phyloP scores from a whole-genome alignment of 1,140 invertebrate species.

The Bombyx mandarina region DNA sequence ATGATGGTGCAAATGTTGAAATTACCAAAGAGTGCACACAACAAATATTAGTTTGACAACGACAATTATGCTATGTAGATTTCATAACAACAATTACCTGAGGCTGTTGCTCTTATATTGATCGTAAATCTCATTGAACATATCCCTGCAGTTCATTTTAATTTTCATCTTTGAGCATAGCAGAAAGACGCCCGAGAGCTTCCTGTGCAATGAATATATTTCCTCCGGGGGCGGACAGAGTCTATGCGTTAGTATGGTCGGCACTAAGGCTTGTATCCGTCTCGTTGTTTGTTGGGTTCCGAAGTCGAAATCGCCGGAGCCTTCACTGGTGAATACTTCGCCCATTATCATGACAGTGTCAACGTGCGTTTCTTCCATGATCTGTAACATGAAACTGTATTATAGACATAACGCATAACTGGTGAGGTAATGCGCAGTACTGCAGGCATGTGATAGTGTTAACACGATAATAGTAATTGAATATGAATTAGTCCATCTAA shows the following conservation, averaged over 20 bases:
- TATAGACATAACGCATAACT: not conserved
- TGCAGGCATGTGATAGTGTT: not conserved
- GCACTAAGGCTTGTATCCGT: constrained; percentile 84
- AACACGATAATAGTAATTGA: too few species aligned
- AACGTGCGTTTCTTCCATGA: constrained; percentile 95
- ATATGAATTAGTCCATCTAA: too few species aligned
- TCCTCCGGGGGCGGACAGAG: constrained; percentile 98
- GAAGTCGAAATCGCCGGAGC: constrained; percentile 88
- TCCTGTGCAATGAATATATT: constrained; percentile 98
- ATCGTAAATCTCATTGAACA: constrained; percentile 87
- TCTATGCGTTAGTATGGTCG: constrained; percentile 94
- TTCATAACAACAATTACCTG: constrained; percentile 8
- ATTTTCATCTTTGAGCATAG: constrained; percentile 93
- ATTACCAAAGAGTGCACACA: too few species aligned
- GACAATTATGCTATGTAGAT: not conserved
- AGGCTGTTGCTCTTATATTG: constrained; percentile 71
- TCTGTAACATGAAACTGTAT: constrained; percentile 36
- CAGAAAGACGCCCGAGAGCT: constrained; percentile 97
- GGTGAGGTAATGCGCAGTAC: not conserved
- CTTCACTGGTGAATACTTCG: constrained; percentile 84
- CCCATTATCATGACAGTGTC: constrained; percentile 97
- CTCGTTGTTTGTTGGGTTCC: constrained; percentile 82
- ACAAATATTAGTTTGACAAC: not conserved
- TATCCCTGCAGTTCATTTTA: constrained; percentile 85
- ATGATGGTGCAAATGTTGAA: too few species aligned